Conservation (phyloP, 1,140 invertebrate genomes). For the Drosophila bocki region DNA sequence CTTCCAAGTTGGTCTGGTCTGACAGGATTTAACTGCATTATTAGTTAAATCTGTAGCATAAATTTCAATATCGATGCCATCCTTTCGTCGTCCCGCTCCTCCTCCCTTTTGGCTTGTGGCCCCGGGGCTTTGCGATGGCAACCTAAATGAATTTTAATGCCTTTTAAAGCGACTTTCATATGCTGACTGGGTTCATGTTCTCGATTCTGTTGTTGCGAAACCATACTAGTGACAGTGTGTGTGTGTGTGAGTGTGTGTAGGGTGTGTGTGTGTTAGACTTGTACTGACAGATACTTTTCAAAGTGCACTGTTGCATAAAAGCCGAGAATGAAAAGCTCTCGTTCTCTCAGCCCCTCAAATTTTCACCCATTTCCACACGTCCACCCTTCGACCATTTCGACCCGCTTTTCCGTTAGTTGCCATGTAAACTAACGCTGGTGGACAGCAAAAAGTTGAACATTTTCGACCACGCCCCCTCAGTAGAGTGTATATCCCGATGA, state of each 20-base stretch:
- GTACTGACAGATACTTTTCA: conserved; percentile 64
- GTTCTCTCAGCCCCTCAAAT: conserved; percentile 13
- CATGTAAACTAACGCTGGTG: conserved; percentile 59
- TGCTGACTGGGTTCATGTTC: conserved; percentile 49
- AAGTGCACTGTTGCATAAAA: conserved; percentile 80
- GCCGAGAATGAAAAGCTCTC: conserved; percentile 73
- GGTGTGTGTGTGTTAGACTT: conserved; percentile 13
- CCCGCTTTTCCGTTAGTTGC: conserved; percentile 25
- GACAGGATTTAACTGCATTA: conserved; percentile 82
- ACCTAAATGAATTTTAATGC: conserved; percentile 83
- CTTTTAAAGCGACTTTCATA: conserved; percentile 72
- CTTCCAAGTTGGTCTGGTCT: conserved; percentile 58
- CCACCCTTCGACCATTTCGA: neutral
- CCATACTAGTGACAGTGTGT: conserved; percentile 56
- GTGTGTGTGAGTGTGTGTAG: neutral
- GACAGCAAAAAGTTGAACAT: conserved; percentile 35
- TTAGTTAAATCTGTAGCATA: conserved; percentile 81
- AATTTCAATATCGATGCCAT: conserved; percentile 79
- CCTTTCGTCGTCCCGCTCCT: conserved; percentile 5
- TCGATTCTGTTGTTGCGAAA: conserved; percentile 48
- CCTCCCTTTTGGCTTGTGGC: conserved; percentile 6
- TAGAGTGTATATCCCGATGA: conserved; percentile 31
- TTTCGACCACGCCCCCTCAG: conserved; percentile 36
- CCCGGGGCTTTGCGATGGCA: conserved; percentile 45
- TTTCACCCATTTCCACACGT: neutral